A percentile compares a stretch with the other conserved stretches of the same genome.
Evolutionary conservation across 2,888 invertebrate genomes (phyloP).

Genomic region (Agrochola litura): DNA sequence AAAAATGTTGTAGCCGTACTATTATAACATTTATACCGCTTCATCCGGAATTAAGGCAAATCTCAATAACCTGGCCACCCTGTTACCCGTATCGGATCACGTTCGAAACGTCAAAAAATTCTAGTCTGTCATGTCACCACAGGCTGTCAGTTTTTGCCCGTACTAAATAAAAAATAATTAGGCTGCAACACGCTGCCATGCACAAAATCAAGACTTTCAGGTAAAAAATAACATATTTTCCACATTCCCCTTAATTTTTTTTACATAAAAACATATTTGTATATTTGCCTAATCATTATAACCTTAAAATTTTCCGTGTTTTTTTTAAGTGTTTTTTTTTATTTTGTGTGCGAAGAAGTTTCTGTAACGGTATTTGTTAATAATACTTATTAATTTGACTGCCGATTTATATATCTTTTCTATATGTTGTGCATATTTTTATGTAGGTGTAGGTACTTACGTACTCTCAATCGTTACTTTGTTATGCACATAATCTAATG

Average conservation of each 20-base stretch:
- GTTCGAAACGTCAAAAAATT: constrained; percentile 67
- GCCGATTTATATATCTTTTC: neutral
- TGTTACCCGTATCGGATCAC: constrained; percentile 55
- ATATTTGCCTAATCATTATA: constrained; percentile 83
- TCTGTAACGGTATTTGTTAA: constrained; percentile 22
- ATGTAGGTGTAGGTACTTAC: constrained; percentile 20
- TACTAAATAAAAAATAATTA: constrained; percentile 83
- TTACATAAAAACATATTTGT: constrained; percentile 20
- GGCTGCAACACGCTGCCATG: constrained; percentile 87
- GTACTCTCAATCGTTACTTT: constrained; percentile 23
- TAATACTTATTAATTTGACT: constrained; percentile 3
- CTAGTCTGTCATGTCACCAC: constrained; percentile 86
- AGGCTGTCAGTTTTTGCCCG: constrained; percentile 87
- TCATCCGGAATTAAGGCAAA: constrained; percentile 22
- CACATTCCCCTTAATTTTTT: constrained; percentile 14
- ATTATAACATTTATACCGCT: neutral
- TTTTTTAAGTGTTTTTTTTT: constrained; percentile 62
- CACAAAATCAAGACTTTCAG: constrained; percentile 89
- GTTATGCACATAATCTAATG: constrained; percentile 16
- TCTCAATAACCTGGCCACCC: constrained; percentile 47
- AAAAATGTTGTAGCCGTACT: neutral
- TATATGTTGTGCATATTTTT: neutral
- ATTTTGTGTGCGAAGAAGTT: constrained; percentile 4
- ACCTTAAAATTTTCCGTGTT: constrained; percentile 72
- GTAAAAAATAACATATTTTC: constrained; percentile 71